Conservation (phyloP, 30 jellyfish, hydroid and myxozoan genomes). For the Cassiopea andromeda region DNA sequence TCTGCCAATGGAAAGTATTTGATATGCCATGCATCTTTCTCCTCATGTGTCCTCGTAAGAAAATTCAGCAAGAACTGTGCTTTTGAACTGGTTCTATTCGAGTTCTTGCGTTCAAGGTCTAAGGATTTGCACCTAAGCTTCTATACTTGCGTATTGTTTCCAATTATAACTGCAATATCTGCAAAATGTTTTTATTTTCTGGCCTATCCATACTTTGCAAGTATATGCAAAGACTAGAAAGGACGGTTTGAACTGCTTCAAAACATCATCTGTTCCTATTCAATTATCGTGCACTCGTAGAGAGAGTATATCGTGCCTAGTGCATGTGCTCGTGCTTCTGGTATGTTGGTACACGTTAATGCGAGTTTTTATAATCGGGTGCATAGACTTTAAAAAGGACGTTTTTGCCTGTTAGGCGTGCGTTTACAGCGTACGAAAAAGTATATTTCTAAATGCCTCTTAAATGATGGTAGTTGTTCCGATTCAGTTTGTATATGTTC, state of each 20-base stretch:
- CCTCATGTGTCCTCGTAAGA: too few species aligned
- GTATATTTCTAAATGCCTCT: conserved; percentile 18
- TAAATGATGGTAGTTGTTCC: conserved; percentile 22
- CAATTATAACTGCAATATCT: too few species aligned
- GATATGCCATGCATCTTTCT: too few species aligned
- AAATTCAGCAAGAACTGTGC: too few species aligned
- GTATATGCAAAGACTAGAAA: too few species aligned
- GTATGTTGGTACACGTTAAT: conserved; percentile 23
- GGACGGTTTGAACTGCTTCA: conserved; percentile 9
- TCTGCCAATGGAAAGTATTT: not conserved
- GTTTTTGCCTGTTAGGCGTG: conserved; percentile 14
- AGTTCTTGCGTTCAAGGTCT: too few species aligned
- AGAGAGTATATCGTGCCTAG: conserved; percentile 20
- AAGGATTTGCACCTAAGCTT: too few species aligned
- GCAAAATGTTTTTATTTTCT: too few species aligned
- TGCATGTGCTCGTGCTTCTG: conserved; percentile 32
- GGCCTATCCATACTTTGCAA: too few species aligned
- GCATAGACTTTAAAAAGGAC: conserved; percentile 19
- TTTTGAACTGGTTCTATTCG: too few species aligned
- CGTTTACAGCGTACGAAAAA: conserved; percentile 27
- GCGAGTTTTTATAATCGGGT: conserved; percentile 55
- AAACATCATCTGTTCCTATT: not conserved
- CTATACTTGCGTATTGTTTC: too few species aligned
- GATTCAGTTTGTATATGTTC: conserved; percentile 34
- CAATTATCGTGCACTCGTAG: conserved; percentile 7